Percentiles rank a stretch among this genome's conserved stretches.
Evolutionary conservation across 2,888 invertebrate genomes (phyloP).

Genomic region (Opisthograptis luteolata): DNA sequence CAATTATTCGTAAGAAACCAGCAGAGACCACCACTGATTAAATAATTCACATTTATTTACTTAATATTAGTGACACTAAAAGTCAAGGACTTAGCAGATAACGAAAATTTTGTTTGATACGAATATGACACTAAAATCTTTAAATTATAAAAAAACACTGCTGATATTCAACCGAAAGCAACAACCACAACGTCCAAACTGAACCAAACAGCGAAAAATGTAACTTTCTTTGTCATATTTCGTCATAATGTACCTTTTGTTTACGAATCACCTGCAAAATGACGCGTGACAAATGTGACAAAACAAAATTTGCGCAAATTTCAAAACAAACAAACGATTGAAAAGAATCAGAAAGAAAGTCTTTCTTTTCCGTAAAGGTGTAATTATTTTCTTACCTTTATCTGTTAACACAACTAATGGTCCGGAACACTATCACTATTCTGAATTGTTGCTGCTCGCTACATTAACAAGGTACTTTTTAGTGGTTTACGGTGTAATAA

Average conservation of each 20-base stretch:
- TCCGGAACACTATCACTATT: conserved; percentile 72
- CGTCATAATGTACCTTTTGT: conserved; percentile 35
- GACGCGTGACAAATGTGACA: conserved; percentile 55
- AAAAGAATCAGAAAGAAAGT: conserved; percentile 69
- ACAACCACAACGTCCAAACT: conserved; percentile 39
- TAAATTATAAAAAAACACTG: conserved; percentile 5
- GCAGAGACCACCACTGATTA: too few species aligned
- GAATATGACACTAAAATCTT: not conserved
- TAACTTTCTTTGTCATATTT: conserved; percentile 45
- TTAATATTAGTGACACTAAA: too few species aligned
- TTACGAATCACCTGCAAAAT: conserved; percentile 63
- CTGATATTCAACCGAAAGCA: conserved; percentile 39
- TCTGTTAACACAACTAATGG: conserved; percentile 70
- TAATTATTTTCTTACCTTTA: conserved; percentile 70
- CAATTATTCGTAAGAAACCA: too few species aligned
- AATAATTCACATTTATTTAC: too few species aligned
- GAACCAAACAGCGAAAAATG: conserved; percentile 32
- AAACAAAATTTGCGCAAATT: conserved; percentile 67
- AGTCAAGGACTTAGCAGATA: too few species aligned
- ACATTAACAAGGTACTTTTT: conserved; percentile 73
- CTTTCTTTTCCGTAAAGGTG: conserved; percentile 76
- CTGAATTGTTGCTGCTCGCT: conserved; percentile 62
- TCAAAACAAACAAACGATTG: conserved; percentile 46
- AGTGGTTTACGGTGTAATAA: conserved; percentile 80
- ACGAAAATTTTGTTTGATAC: too few species aligned